Evolutionary conservation across 2,797 vertebrate genomes (phyloP), one percentile per base, ranked within the genome.

Genomic region (Meriones psammophilus): DNA sequence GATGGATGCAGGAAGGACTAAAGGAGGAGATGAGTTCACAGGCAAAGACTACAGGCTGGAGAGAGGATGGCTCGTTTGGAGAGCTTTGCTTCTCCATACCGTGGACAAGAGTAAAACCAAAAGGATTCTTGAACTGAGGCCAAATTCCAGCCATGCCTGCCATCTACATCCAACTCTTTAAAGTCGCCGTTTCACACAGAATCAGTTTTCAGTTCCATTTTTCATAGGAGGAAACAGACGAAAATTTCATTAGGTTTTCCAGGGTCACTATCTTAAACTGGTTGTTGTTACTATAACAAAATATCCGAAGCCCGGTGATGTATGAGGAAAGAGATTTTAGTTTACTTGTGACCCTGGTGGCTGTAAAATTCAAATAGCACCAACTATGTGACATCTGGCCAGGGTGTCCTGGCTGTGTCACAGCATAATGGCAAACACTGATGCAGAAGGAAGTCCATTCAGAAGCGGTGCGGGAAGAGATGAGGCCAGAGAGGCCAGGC

Each of bases 221-320:
- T 84, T 30, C 39, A 88, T 62, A 15, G 5, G 83, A 69, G 6
- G 71, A 64, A 68, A 62, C 30, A 76, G 85, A 69, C 68, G 78
- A 85, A 88, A 83, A 60, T 18, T 68, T 90, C 42, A 20, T 83
- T 62, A 39, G 42, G 50, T 77, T 94, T 33, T 66, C 78, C 79
- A 84, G 15, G 14, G 42, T 94, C 88, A 81, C 22, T 8, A 50
- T 33, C 58, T 74, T 88, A 74, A 26, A 68, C 12, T 17, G 5
- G 17, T 20, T 88, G 76, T n/a, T 77, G 50, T 68, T 88, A 22
- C 78, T 69, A 36, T 18, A 39, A 92, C 36, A 77, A 95, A 83
- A 68, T 60, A 33, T 5, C 68, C 4, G 5, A 88, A 36, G 17
- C 20, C 30, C 22, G 22, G 18, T 39, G 5, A 60, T 42, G 8